These are phyloP conservation scores for Hyaena hyaena DNA, from an alignment of 2,113 vertebrate genomes.

Conservation along the genomic window DNA sequence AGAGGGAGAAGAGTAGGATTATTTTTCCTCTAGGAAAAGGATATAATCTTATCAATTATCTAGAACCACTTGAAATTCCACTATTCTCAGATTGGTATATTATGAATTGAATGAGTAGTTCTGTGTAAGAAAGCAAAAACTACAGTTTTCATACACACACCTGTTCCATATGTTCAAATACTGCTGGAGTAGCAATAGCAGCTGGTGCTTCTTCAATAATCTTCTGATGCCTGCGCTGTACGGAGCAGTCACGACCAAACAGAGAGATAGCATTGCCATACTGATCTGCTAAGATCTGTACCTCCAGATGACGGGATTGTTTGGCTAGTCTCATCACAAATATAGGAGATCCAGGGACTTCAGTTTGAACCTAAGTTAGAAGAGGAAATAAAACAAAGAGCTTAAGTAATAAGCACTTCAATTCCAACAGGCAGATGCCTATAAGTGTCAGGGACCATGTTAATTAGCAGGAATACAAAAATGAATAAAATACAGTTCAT, in stretches of 20 bases:
- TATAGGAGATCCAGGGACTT: constrained; percentile 98
- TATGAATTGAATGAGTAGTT: neutral
- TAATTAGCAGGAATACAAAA: constrained; percentile 25
- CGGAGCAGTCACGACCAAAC: constrained; percentile 97
- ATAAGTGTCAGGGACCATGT: constrained; percentile 1
- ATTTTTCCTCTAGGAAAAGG: constrained; percentile 9
- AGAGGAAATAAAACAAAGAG: neutral
- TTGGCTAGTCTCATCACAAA: constrained; percentile 98
- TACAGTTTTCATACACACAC: constrained; percentile 80
- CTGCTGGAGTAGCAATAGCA: constrained; percentile 92
- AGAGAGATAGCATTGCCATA: constrained; percentile 98
- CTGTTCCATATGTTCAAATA: constrained; percentile 99
- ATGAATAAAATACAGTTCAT: constrained; percentile 31
- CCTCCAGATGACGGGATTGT: constrained; percentile 97
- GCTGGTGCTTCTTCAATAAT: constrained; percentile 99
- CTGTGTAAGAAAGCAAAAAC: constrained; percentile 15
- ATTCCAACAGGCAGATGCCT: constrained; percentile 50
- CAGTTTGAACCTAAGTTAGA: constrained; percentile 92
- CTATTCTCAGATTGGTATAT: neutral
- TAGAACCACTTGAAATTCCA: constrained; percentile 15
- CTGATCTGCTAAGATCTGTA: constrained; percentile 98
- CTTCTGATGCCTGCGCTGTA: constrained; percentile 98
- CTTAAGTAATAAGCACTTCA: neutral
- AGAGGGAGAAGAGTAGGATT: neutral
- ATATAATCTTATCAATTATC: constrained; percentile 21